Percentiles rank a stretch among this genome's conserved stretches.
phyloP scores from a whole-genome alignment of 2,888 invertebrate genomes.

The Polydrusus cervinus region DNA sequence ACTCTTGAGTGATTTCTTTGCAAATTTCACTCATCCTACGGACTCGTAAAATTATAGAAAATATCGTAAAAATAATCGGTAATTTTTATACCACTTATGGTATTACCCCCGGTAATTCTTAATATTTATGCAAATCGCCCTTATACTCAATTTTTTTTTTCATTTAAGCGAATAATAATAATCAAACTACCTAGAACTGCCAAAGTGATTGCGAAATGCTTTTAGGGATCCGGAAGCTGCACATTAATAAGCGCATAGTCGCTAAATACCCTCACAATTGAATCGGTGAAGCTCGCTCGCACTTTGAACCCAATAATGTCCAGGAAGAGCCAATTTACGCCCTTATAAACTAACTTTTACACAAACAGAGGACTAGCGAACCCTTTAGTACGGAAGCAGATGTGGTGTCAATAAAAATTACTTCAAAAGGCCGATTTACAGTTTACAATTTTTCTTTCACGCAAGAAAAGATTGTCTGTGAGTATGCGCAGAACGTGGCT shows the following conservation, averaged over 20 bases:
- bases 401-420: not conserved
- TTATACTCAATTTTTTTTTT: too few relatives aligned
- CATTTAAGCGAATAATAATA: not conserved
- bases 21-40: too few relatives aligned
- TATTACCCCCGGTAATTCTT: too few relatives aligned
- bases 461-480: too few relatives aligned
- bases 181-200: not conserved
- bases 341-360: constrained; percentile 43
- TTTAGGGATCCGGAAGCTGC: constrained; percentile 28
- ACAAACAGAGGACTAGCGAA: not conserved
- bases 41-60: too few relatives aligned
- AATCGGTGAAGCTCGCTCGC: constrained; percentile 41
- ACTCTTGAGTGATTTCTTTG: too few relatives aligned
- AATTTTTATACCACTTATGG: too few relatives aligned
- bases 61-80: too few relatives aligned
- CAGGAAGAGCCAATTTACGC: constrained; percentile 53
- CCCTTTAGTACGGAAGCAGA: constrained; percentile 35
- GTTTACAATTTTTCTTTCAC: too few relatives aligned
- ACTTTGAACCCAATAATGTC: constrained; percentile 50
- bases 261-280: constrained; percentile 34
- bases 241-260: constrained; percentile 36
- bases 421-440: too few relatives aligned
- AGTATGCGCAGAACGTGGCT: too few relatives aligned
- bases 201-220: constrained; percentile 17
- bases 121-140: too few relatives aligned